Conservation (phyloP, 2,113 vertebrate species). For the Rostratula benghalensis region DNA sequence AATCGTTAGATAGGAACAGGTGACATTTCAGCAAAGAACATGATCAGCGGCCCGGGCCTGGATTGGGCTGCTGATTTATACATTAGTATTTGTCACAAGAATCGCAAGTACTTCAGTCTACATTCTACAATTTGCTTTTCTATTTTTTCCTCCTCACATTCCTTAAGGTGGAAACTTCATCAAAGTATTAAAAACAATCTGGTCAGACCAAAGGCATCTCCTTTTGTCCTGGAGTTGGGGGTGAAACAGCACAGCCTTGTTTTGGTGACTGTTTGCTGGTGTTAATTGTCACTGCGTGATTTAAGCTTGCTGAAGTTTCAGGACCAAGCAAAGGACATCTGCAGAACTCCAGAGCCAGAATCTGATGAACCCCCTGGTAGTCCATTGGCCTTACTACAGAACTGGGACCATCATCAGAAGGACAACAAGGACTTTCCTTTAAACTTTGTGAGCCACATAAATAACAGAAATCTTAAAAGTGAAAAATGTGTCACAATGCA, state of each 20-base stretch:
- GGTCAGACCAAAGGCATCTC: neutral
- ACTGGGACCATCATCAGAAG: neutral
- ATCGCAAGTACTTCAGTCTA: constrained; percentile 81
- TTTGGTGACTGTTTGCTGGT: neutral
- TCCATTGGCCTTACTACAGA: neutral
- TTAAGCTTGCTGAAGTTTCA: neutral
- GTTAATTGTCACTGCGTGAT: neutral
- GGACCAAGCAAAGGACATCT: neutral
- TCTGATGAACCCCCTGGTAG: neutral
- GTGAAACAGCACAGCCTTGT: neutral
- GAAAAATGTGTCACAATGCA: neutral
- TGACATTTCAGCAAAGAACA: constrained; percentile 99
- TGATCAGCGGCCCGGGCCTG: constrained; percentile 82
- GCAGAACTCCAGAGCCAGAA: neutral
- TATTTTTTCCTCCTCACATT: constrained; percentile 40
- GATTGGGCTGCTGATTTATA: constrained; percentile 95
- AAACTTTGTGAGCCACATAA: neutral
- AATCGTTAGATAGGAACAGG: constrained; percentile 99
- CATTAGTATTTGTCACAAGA: constrained; percentile 99
- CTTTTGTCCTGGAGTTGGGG: neutral
- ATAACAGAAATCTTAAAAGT: neutral
- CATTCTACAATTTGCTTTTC: constrained; percentile 77
- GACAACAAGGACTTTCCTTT: neutral
- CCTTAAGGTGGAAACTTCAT: constrained; percentile 87
- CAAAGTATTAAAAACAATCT: constrained; percentile 19